These are phyloP conservation scores for Drosophila tristis DNA, from an alignment of 1,140 invertebrate genomes.

Conservation along the genomic window DNA sequence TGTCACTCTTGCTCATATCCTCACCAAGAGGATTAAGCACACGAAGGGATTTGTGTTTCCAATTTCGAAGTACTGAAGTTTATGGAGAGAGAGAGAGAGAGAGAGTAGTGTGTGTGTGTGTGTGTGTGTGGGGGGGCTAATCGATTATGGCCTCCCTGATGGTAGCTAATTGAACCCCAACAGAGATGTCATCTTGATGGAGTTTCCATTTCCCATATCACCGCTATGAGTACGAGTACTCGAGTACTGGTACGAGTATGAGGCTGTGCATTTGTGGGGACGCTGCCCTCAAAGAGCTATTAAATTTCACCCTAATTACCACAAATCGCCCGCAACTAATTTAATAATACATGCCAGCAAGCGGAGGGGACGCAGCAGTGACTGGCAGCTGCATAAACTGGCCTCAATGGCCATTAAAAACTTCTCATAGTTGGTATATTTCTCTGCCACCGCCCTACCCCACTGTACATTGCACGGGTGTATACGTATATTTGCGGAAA, in stretches of 20 bases:
- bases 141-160: neutral
- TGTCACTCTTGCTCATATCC: neutral
- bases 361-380: conserved; percentile 15
- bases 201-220: no score
- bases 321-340: conserved; percentile 81
- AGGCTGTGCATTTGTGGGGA: neutral
- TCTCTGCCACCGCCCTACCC: neutral
- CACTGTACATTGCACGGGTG: conserved; percentile 11
- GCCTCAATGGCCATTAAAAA: conserved; percentile 77
- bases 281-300: conserved; percentile 52
- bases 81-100: no score
- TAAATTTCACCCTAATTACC: conserved; percentile 77
- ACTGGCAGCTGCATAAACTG: conserved; percentile 75
- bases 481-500: conserved; percentile 58
- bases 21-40: conserved; percentile 24
- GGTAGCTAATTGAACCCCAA: no score
- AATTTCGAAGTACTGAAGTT: no score
- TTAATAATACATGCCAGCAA: conserved; percentile 76
- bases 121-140: no score
- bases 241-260: neutral
- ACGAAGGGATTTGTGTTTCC: conserved; percentile 3
- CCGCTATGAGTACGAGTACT: no score
- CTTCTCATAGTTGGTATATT: conserved; percentile 43
- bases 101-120: no score
- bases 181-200: no score